Percentiles rank a stretch among this genome's conserved stretches.
phyloP scores from a whole-genome alignment of 2,888 invertebrate genomes.

The Aporophyla lueneburgensis region DNA sequence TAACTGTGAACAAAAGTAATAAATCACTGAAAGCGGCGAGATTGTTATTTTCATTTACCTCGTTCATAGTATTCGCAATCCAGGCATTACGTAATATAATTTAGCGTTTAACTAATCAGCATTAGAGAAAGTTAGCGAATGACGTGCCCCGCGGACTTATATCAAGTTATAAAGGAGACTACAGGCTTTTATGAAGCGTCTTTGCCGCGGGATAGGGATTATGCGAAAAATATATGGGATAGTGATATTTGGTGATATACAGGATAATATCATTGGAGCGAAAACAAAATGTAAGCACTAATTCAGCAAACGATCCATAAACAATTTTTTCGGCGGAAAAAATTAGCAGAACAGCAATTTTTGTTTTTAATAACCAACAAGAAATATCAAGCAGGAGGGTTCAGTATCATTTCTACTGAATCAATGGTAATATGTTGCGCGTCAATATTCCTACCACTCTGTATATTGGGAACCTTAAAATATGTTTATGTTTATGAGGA shows the following conservation, averaged over 20 bases:
- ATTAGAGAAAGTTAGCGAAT: slow-evolving; percentile 45
- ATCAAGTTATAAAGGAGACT: slow-evolving; percentile 30
- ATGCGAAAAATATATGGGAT: not conserved
- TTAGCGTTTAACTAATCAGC: slow-evolving; percentile 49
- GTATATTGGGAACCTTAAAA: not conserved
- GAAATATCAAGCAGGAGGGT: no score
- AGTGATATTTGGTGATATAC: not conserved
- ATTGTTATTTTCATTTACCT: slow-evolving; percentile 25
- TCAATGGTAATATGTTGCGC: no score
- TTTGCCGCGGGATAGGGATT: slow-evolving; percentile 22
- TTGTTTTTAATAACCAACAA: no score
- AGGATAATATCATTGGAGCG: no score
- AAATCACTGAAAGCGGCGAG: slow-evolving; percentile 26
- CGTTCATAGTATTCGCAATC: slow-evolving; percentile 26
- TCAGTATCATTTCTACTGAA: no score
- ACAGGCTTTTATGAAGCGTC: slow-evolving; percentile 14
- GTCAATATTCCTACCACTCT: no score
- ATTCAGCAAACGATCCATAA: no score
- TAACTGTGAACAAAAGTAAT: slow-evolving; percentile 22
- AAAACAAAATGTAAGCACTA: no score
- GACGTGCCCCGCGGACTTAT: slow-evolving; percentile 17
- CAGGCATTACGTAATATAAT: slow-evolving; percentile 34
- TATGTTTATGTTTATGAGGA: not conserved
- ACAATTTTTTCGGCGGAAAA: no score
- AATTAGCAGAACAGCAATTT: no score